Evolutionary conservation across 2,888 invertebrate species (phyloP), one percentile per base, ranked within the genome.

Genomic region (Adineta ricciae): DNA sequence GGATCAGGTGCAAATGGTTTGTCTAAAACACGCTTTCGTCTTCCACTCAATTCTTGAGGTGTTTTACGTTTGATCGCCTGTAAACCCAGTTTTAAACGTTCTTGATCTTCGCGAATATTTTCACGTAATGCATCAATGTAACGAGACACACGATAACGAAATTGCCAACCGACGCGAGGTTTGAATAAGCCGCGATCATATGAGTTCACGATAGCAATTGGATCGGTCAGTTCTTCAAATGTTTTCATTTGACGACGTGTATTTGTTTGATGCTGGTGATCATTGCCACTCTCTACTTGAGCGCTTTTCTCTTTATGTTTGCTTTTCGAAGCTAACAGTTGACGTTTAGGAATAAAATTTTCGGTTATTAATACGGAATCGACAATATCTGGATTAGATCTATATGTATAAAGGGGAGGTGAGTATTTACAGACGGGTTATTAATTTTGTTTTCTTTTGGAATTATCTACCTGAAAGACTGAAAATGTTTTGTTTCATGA

Each of bases 101-200:
- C 78, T 78, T 78, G 78, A 78, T 78, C 78, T 78, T 78, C 41
- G n/a, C 78, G 78, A n/a, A 78, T 78, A 78, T 41, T 78, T 78
- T 78, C 41, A 41, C 78, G 78, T 78, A 78, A 78, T 78, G 78
- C 38, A 78, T 78, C 41, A 78, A 78, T 78, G 41, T 78, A 78
- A n/a, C 56, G 54, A 78, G 73, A 72, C 16, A 85, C 78, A 73
- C 85, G 73, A 56, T 85, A 85, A 27, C 85, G 73, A 84, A 73
- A 56, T 36, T 85, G 54, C 52, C 52, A 85, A 32, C 85, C 85
- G 27, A 85, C 85, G 38, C 83, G 83, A 54, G 85, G 85, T 46
- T 85, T 85, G 41, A 78, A 54, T 49, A 83, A 46, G 14, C 83
- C 54, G n/a, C 36, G 21, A 1, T 83, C 52, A 41, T 85, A 49